Evolutionary conservation across 2,888 invertebrate species (phyloP).

Genomic region (Geophilus truncorum): DNA sequence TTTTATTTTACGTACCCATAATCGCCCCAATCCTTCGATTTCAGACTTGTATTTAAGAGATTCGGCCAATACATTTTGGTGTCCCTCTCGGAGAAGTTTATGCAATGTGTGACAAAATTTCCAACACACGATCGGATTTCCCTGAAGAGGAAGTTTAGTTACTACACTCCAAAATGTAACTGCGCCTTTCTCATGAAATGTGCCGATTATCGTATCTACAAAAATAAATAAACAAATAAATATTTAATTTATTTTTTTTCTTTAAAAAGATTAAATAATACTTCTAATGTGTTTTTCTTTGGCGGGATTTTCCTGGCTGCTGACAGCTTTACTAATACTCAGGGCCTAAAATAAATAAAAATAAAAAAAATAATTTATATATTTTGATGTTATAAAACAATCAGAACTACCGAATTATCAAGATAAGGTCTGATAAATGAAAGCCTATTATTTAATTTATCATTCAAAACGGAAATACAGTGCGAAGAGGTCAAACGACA

Average conservation of each 20-base stretch:
- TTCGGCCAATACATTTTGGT: conserved; percentile 76
- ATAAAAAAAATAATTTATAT: neutral
- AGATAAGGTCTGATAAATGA: neutral
- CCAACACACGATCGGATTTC: conserved; percentile 95
- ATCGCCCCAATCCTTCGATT: conserved; percentile 79
- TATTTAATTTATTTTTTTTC: neutral
- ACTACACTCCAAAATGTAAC: conserved; percentile 81
- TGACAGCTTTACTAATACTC: conserved; percentile 90
- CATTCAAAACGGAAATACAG: neutral
- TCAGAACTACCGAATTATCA: neutral
- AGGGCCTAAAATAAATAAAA: conserved; percentile 60
- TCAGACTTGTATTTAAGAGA: conserved; percentile 73
- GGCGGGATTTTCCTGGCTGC: conserved; percentile 82
- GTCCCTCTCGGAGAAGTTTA: conserved; percentile 91
- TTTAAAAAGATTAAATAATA: conserved; percentile 50
- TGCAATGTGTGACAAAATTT: conserved; percentile 98
- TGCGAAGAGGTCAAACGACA: neutral
- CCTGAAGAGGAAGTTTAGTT: conserved; percentile 71
- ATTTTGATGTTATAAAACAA: neutral
- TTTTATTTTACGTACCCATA: conserved; percentile 65
- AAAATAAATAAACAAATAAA: neutral
- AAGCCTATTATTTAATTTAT: conserved; percentile 4
- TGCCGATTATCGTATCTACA: conserved; percentile 81
- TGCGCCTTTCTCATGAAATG: conserved; percentile 86
- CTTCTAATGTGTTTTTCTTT: conserved; percentile 97